A percentile compares a stretch with the other conserved stretches of the same genome.
Evolutionary conservation across 2,888 invertebrate genomes (phyloP).

Genomic region (Boloria euphrosyne): DNA sequence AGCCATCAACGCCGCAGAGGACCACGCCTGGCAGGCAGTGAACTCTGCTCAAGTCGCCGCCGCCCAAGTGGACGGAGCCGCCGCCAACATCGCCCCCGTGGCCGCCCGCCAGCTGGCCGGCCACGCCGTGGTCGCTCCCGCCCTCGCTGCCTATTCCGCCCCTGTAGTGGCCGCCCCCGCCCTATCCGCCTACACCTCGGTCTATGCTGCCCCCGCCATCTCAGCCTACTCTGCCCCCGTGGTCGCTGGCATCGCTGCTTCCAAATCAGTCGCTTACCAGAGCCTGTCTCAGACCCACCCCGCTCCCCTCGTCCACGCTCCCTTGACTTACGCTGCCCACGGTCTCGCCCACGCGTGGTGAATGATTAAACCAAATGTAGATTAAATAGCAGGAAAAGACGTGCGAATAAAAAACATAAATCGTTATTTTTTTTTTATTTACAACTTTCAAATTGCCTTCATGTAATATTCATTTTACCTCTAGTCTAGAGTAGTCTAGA

Average conservation of each 20-base stretch:
- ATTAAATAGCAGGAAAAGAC: constrained; percentile 65
- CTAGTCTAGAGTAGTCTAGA: too few relatives aligned
- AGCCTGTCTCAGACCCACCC: constrained; percentile 73
- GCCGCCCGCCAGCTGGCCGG: constrained; percentile 73
- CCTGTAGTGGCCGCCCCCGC: constrained; percentile 44
- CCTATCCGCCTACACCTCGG: constrained; percentile 48
- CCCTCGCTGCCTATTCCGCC: constrained; percentile 46
- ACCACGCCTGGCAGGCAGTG: constrained; percentile 75
- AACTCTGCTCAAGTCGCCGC: constrained; percentile 73
- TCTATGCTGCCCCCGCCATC: constrained; percentile 48
- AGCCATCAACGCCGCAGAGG: constrained; percentile 75
- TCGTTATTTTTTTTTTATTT: constrained; percentile 31
- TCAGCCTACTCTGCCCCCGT: constrained; percentile 24
- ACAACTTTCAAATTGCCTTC: too few relatives aligned
- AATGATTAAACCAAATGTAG: constrained; percentile 50
- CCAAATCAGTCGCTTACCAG: constrained; percentile 61
- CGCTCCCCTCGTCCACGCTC: constrained; percentile 58
- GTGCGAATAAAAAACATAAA: constrained; percentile 74
- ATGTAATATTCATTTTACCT: too few relatives aligned
- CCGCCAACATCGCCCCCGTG: constrained; percentile 72
- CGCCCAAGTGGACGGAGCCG: constrained; percentile 73
- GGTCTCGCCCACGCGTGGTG: constrained; percentile 61
- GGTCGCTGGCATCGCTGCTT: constrained; percentile 41
- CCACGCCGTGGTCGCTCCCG: constrained; percentile 47
- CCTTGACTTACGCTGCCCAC: constrained; percentile 50